phyloP scores from a whole-genome alignment of 2,113 vertebrate genomes.

The Stomatorhinus ivindoensis region DNA sequence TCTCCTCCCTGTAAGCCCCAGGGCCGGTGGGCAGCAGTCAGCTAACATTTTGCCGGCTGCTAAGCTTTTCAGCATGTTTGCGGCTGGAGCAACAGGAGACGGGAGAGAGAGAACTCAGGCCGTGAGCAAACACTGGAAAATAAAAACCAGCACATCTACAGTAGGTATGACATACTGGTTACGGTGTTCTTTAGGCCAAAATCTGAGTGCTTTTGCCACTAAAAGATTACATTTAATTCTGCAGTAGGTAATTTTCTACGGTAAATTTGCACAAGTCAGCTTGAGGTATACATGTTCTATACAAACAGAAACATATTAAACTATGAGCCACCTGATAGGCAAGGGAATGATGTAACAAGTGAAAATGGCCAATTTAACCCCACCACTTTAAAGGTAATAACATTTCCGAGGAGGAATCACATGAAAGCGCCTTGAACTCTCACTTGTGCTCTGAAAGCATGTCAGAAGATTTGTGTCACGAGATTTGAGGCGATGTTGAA shows the following conservation, averaged over 20 bases:
- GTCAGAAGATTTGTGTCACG: conserved; percentile 43
- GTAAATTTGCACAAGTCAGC: neutral
- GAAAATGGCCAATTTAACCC: neutral
- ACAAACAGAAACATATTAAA: neutral
- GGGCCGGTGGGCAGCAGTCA: neutral
- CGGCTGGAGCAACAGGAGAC: neutral
- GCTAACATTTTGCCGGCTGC: neutral
- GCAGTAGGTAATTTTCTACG: neutral
- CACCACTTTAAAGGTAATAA: neutral
- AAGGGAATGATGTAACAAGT: neutral
- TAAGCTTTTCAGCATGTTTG: neutral
- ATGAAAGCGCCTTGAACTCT: neutral
- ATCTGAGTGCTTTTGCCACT: neutral
- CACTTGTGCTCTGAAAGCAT: conserved; percentile 2
- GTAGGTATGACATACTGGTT: neutral
- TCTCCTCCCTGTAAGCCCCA: neutral
- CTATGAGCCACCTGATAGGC: neutral
- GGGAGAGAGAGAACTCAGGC: neutral
- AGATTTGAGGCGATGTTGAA: conserved; percentile 59
- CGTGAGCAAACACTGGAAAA: neutral
- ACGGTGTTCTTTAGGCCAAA: neutral
- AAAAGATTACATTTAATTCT: neutral
- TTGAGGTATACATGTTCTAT: neutral
- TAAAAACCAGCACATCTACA: neutral
- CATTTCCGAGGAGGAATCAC: neutral